Conservation (phyloP, 2,888 invertebrate species). For the Punctoribates punctum region DNA sequence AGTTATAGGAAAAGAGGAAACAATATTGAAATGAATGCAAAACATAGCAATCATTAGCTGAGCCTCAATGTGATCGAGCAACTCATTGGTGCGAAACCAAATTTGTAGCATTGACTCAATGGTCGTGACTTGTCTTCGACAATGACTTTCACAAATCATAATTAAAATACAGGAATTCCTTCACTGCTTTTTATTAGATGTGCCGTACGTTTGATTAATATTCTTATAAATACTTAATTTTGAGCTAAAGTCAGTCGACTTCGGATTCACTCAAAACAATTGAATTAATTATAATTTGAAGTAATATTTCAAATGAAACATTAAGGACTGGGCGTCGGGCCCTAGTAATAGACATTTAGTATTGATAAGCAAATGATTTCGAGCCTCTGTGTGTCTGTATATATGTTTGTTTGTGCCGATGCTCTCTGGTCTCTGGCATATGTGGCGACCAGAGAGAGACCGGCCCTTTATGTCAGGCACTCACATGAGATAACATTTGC, state of each 20-base stretch:
- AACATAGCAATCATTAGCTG: not conserved
- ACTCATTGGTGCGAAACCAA: conserved; percentile 24
- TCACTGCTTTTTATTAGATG: conserved; percentile 3
- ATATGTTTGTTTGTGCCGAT: not conserved
- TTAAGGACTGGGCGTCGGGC: not conserved
- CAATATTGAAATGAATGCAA: not conserved
- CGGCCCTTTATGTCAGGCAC: not conserved
- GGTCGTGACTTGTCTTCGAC: conserved; percentile 2
- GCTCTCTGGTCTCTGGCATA: not conserved
- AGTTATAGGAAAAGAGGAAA: not conserved
- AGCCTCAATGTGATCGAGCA: too few relatives aligned
- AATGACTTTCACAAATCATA: conserved; percentile 1
- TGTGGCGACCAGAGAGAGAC: too few relatives aligned
- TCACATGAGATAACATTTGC: not conserved
- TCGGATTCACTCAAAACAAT: not conserved
- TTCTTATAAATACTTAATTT: not conserved
- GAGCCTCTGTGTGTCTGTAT: conserved; percentile 4
- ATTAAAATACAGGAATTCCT: not conserved
- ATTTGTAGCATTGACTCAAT: conserved; percentile 17
- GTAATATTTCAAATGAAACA: not conserved
- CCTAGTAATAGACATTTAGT: not conserved
- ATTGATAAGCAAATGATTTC: conserved; percentile 21
- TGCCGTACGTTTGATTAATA: not conserved
- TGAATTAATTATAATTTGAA: not conserved
- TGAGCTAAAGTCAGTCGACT: not conserved